Percentiles rank a stretch among this genome's conserved stretches.
phyloP scores from a whole-genome alignment of 2,888 invertebrate species.

The Standfussiana lucernea region DNA sequence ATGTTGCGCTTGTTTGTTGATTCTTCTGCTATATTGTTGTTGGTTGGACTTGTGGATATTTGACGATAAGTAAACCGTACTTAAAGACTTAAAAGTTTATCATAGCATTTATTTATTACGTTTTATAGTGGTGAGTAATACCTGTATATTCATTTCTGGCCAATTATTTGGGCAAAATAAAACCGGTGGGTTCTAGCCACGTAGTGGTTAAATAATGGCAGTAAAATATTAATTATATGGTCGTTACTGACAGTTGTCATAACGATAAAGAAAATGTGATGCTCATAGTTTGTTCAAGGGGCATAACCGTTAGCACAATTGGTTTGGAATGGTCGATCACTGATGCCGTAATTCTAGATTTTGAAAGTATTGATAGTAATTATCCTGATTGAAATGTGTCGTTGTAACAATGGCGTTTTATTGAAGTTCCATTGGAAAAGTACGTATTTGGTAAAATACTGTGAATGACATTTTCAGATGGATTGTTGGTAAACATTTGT shows the following conservation, averaged over 20 bases:
- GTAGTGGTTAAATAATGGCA: background rate
- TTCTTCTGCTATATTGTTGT: background rate
- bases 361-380: background rate
- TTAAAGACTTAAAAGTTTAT: background rate
- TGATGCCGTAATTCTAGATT: background rate
- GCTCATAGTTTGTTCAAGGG: background rate
- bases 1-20: background rate
- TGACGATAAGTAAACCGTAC: background rate
- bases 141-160: background rate
- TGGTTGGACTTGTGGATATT: background rate
- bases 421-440: background rate
- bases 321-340: background rate
- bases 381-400: background rate
- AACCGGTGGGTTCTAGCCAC: background rate
- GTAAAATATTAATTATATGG: background rate
- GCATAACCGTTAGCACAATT: background rate
- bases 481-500: background rate
- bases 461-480: background rate
- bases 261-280: too few species aligned
- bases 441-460: background rate
- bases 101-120: background rate
- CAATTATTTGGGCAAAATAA: background rate
- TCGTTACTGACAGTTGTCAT: background rate
- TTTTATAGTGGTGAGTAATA: background rate
- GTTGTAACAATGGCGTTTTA: background rate